Evolutionary conservation across 2,888 invertebrate species (phyloP), one percentile per base, ranked within the genome.

Genomic region (Eupithecia insigniata): DNA sequence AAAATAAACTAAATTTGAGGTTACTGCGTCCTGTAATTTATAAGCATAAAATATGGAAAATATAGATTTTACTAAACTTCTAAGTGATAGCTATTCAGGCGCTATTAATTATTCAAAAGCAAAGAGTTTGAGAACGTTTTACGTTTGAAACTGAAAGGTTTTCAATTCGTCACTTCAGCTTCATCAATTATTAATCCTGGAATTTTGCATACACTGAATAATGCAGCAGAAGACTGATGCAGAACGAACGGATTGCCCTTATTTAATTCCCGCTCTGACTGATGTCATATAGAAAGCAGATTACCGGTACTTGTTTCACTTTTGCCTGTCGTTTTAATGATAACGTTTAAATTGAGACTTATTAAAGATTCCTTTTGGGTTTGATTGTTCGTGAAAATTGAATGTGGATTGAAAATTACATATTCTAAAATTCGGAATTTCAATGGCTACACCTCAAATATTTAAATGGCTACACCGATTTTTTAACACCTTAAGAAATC

Each of bases 201-300:
- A 81, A 87, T 88, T 91, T 91, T 88, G 90, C 90, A 91, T 91
- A 89, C 85, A 84, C 82, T 92, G 91, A 92, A 92, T 92, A 87
- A 91, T 92, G 88, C 88, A 92, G 83, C 78, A 84, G 82, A 73
- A 87, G 82, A 84, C 82, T 85, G 87, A 86, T 87, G 90, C 88
- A 88, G 86, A 87, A 86, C 80, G 87, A 87, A 85, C 84, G 85
- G 87, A 90, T 90, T 90, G 88, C 88, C 85, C 80, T 89, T 90
- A 90, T 91, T 90, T 90, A 89, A 90, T 91, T 89, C 88, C 80
- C 82, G 86, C 84, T 85, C 82, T 79, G 81, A 39, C 43, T 32
- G 34, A 32, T 14, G n/a, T 55, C 26, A 65, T 12, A 4, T 55
- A 1, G 26, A 55, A 55, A 55, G 55, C 55, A 26, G 26, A 26